A percentile compares a stretch with the other conserved stretches of the same genome.
Conservation (phyloP, 2,797 vertebrate genomes). For the Lacerta bilineata region DNA sequence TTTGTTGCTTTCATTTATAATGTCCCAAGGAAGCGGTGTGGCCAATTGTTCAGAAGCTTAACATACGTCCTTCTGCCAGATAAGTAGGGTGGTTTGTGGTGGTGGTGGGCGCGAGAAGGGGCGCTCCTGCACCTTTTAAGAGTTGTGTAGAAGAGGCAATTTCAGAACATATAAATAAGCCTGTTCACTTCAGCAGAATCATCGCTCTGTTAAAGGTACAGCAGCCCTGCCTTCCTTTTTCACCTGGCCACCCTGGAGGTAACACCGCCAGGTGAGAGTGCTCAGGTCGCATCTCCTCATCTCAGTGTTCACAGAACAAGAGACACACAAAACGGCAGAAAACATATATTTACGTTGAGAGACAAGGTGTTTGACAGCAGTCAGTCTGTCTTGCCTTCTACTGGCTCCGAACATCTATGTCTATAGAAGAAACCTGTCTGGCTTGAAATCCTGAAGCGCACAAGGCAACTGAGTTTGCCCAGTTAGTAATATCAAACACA, state of each 20-base stretch:
- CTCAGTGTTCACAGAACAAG: background rate
- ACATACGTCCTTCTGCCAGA: background rate
- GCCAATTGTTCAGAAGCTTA: background rate
- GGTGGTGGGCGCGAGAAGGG: no score
- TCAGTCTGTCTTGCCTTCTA: background rate
- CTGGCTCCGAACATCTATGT: background rate
- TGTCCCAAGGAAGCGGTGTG: constrained; percentile 17
- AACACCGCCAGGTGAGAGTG: background rate
- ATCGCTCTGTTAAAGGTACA: background rate
- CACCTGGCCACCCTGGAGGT: background rate
- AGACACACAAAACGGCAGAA: background rate
- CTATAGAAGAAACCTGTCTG: background rate
- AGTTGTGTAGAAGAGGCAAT: no score
- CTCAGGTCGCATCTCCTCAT: background rate
- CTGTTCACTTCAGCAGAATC: no score
- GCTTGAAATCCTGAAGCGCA: background rate
- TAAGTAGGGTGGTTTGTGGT: no score
- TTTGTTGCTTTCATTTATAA: constrained; percentile 19
- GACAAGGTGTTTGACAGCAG: background rate
- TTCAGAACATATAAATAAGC: no score
- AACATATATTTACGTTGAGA: background rate
- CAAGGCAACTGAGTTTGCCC: background rate
- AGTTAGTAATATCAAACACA: no score
- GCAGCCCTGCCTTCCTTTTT: background rate
- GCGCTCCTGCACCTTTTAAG: no score